Percentiles rank a stretch among this genome's conserved stretches.
phyloP scores from a whole-genome alignment of 2,888 invertebrate species.

The Chalcosyrphus nemorum region DNA sequence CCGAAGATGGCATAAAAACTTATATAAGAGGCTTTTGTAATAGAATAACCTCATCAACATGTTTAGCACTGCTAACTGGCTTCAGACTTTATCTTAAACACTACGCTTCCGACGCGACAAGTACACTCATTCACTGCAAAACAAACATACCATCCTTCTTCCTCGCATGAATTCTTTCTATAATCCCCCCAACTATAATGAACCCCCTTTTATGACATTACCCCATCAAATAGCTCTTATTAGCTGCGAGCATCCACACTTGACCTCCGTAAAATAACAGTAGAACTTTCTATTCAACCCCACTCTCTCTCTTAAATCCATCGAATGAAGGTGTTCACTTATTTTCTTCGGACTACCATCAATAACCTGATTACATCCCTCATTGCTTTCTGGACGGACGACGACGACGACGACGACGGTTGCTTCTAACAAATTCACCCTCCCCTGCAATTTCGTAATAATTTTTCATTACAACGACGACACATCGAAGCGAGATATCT shows the following conservation, averaged over 20 bases:
- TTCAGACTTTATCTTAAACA: too few relatives aligned
- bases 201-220: neutral
- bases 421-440: slow-evolving; percentile 23
- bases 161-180: neutral
- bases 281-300: neutral
- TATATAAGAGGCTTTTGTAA: too few relatives aligned
- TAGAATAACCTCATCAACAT: too few relatives aligned
- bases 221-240: slow-evolving; percentile 25
- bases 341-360: slow-evolving; percentile 32
- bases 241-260: slow-evolving; percentile 43
- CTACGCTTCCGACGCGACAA: too few relatives aligned
- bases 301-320: too few relatives aligned
- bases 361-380: slow-evolving; percentile 55
- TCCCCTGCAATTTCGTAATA: slow-evolving; percentile 33
- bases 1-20: too few relatives aligned
- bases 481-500: slow-evolving; percentile 28
- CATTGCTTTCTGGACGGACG: slow-evolving; percentile 26
- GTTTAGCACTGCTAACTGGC: too few relatives aligned
- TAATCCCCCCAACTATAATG: neutral
- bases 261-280: slow-evolving; percentile 31
- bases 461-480: slow-evolving; percentile 52
- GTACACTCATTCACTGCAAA: neutral
- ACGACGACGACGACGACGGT: too few relatives aligned
- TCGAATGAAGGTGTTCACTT: neutral
- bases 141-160: neutral